These are phyloP conservation scores for Thamnophis sirtalis DNA, from an alignment of 2,113 vertebrate species.

Conservation along the genomic window DNA sequence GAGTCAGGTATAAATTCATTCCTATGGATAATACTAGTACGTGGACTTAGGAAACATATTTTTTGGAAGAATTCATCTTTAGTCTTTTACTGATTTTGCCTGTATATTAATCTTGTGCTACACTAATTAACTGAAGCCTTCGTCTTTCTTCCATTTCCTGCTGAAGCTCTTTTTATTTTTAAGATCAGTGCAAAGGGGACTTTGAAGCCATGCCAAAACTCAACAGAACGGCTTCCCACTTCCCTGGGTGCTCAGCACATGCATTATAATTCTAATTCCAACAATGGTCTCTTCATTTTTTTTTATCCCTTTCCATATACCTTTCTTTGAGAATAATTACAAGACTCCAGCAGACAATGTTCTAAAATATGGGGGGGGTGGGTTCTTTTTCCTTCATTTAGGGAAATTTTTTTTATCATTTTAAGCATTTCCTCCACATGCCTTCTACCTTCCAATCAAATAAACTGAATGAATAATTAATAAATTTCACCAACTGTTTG, in stretches of 20 bases:
- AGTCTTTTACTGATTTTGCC: not conserved
- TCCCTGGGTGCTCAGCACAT: not conserved
- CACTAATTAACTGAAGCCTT: not conserved
- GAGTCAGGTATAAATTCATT: not conserved
- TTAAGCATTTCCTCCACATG: not conserved
- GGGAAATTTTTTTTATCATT: slow-evolving; percentile 8
- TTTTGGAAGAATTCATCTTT: not conserved
- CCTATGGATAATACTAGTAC: not conserved
- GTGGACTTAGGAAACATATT: not conserved
- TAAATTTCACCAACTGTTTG: not conserved
- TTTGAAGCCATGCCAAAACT: slow-evolving; percentile 8
- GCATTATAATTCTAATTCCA: not conserved
- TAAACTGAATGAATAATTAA: not conserved
- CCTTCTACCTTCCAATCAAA: not conserved
- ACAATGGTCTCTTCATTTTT: not conserved
- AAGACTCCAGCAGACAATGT: not conserved
- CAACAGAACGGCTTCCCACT: not conserved
- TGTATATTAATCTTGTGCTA: not conserved
- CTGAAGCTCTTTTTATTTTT: not conserved
- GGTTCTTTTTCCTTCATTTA: not conserved
- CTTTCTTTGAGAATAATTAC: not conserved
- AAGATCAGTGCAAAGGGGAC: not conserved
- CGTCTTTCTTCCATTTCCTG: not conserved
- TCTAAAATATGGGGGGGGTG: not conserved
- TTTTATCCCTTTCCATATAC: not conserved